These are phyloP conservation scores for Operophtera brumata DNA, from an alignment of 2,888 invertebrate genomes.

Conservation along the genomic window DNA sequence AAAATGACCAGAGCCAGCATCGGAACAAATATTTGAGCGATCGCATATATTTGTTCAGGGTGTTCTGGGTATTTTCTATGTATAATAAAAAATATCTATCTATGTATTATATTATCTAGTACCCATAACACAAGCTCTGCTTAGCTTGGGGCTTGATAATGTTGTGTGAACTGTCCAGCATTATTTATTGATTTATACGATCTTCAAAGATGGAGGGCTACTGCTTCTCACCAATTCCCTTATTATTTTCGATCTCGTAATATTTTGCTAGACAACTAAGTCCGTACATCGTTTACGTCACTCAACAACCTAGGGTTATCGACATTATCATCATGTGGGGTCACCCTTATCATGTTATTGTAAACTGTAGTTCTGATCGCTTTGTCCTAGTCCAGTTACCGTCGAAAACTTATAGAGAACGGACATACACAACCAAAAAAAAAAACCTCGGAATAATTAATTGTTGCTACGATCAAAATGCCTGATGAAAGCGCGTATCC, in stretches of 20 bases:
- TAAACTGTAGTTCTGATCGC: slow-evolving; percentile 47
- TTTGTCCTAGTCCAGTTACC: slow-evolving; percentile 40
- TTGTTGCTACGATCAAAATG: slow-evolving; percentile 56
- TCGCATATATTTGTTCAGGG: too few relatives aligned
- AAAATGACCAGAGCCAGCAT: too few relatives aligned
- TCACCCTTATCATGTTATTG: slow-evolving; percentile 51
- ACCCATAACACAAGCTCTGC: too few relatives aligned
- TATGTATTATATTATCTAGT: too few relatives aligned
- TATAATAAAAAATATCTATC: too few relatives aligned
- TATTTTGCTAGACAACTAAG: slow-evolving; percentile 12
- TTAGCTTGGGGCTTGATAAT: too few relatives aligned
- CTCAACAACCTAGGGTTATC: slow-evolving; percentile 50
- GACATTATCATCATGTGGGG: slow-evolving; percentile 55
- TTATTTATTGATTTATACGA: too few relatives aligned
- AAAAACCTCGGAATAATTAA: not conserved
- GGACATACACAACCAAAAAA: slow-evolving; percentile 25
- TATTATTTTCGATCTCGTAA: not conserved
- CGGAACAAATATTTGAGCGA: too few relatives aligned
- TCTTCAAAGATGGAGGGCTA: too few relatives aligned
- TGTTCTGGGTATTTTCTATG: too few relatives aligned
- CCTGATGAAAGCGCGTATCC: slow-evolving; percentile 82
- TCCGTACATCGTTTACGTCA: slow-evolving; percentile 57
- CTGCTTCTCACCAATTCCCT: too few relatives aligned
- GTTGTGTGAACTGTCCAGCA: too few relatives aligned
- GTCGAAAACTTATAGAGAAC: slow-evolving; percentile 34